Conservation (phyloP, 2,888 invertebrate species). For the Hanleya hanleyi region DNA sequence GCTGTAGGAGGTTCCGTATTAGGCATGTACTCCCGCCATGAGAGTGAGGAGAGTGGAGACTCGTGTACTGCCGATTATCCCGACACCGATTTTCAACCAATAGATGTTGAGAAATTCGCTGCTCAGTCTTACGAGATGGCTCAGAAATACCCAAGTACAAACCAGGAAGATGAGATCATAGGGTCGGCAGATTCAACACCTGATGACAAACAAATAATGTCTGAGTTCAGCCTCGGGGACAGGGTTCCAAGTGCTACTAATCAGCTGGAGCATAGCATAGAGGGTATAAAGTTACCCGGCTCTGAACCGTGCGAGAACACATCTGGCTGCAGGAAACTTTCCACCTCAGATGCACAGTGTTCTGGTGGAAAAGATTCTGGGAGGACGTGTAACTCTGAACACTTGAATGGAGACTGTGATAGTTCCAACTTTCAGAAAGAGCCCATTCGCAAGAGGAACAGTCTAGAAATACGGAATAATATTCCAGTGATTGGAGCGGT, state of each 20-base stretch:
- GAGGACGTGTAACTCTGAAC: too few relatives aligned
- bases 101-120: constrained; percentile 46
- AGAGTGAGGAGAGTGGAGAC: constrained; percentile 65
- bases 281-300: background rate
- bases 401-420: background rate
- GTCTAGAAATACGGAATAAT: constrained; percentile 70
- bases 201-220: background rate
- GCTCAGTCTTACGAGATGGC: constrained; percentile 2
- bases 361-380: background rate
- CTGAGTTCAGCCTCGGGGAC: background rate
- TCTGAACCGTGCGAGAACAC: background rate
- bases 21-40: constrained; percentile 52
- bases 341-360: background rate
- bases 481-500: constrained; percentile 66
- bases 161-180: background rate
- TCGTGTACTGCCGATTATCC: constrained; percentile 58
- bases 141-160: background rate
- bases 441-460: constrained; percentile 60
- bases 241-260: background rate
- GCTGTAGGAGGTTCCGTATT: background rate
- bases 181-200: constrained; percentile 8
- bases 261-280: constrained; percentile 3
- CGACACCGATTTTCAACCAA: constrained; percentile 51
- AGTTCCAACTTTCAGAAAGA: constrained; percentile 25
- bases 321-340: background rate